These are phyloP conservation scores for Agrotis clavis DNA, from an alignment of 2,888 invertebrate species.

Conservation along the genomic window DNA sequence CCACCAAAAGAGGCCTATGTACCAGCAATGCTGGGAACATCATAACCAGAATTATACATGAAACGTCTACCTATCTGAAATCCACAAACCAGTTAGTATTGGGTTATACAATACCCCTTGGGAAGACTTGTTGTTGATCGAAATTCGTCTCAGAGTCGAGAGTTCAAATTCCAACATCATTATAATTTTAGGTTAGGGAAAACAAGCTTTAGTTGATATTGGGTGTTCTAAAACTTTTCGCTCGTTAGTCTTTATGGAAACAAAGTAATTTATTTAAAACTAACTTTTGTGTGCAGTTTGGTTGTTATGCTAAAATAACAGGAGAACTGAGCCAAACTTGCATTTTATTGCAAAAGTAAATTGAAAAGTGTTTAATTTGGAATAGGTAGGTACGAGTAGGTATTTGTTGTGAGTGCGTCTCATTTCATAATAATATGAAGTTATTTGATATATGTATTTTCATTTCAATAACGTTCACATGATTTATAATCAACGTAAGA, in stretches of 20 bases:
- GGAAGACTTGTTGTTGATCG: too few species aligned
- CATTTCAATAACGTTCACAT: too few species aligned
- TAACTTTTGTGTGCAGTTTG: background rate
- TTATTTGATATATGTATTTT: too few species aligned
- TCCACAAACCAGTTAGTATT: too few species aligned
- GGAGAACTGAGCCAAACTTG: background rate
- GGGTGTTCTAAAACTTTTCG: slow-evolving; percentile 15
- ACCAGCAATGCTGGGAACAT: too few species aligned
- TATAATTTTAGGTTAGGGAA: background rate
- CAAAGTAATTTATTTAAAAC: slow-evolving; percentile 7
- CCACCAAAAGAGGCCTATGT: too few species aligned
- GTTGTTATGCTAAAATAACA: background rate
- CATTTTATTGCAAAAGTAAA: background rate
- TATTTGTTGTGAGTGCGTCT: too few species aligned
- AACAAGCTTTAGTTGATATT: background rate
- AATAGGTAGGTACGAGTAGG: background rate
- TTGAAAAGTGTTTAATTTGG: slow-evolving; percentile 5
- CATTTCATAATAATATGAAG: too few species aligned
- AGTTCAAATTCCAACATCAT: background rate
- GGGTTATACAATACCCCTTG: too few species aligned
- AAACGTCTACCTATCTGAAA: too few species aligned
- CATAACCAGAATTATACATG: too few species aligned
- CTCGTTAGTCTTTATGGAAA: background rate
- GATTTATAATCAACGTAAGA: too few species aligned
- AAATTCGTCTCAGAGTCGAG: background rate